Conservation (phyloP, 2,888 invertebrate species). For the Limenitis camilla region DNA sequence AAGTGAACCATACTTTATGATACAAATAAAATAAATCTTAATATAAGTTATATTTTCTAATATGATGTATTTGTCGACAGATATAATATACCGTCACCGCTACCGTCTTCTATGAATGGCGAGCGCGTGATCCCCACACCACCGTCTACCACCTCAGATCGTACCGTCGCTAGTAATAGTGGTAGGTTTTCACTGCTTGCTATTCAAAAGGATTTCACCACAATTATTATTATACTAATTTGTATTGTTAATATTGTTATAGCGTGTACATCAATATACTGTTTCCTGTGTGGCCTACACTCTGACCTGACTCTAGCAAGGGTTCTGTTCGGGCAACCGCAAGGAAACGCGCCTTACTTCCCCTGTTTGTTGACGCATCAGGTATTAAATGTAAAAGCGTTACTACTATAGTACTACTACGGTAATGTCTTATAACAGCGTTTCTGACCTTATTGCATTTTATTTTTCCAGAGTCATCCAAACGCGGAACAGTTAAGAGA, state of each 20-base stretch:
- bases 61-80: constrained; percentile 47
- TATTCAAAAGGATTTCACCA: neutral
- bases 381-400: constrained; percentile 32
- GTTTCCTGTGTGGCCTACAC: constrained; percentile 91
- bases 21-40: too few species aligned
- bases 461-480: constrained; percentile 78
- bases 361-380: constrained; percentile 77
- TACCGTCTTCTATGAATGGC: constrained; percentile 78
- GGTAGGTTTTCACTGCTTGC: constrained; percentile 46
- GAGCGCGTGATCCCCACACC: constrained; percentile 84
- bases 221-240: neutral
- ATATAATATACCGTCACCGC: constrained; percentile 86
- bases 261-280: constrained; percentile 87
- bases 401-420: too few species aligned
- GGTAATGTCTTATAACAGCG: neutral
- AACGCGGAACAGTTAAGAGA: constrained; percentile 91
- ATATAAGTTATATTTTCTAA: neutral
- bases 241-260: constrained; percentile 22
- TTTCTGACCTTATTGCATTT: neutral
- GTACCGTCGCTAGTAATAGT: constrained; percentile 78
- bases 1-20: too few species aligned
- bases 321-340: constrained; percentile 83
- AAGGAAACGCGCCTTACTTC: constrained; percentile 79
- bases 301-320: constrained; percentile 90
- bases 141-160: constrained; percentile 83